phyloP scores from a whole-genome alignment of 2,113 vertebrate species.

The Saguinus imperator region DNA sequence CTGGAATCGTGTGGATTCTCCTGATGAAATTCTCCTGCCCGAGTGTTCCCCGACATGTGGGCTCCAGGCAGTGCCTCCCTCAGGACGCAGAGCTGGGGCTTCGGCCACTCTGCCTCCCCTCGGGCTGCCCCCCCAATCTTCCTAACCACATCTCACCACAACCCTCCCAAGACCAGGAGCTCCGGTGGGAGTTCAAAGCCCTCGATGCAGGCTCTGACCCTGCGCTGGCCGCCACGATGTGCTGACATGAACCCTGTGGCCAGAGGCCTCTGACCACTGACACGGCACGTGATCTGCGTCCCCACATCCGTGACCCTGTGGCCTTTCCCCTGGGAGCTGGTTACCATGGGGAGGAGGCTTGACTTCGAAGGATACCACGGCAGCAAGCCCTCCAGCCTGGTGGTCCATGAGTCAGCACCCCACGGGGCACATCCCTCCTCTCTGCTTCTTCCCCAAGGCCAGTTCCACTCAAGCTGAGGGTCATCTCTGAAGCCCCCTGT shows the following conservation, averaged over 20 bases:
- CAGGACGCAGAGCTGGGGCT: too few species aligned
- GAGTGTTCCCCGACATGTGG: background rate
- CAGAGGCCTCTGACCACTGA: background rate
- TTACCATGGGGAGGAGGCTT: background rate
- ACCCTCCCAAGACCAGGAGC: too few species aligned
- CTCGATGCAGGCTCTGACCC: background rate
- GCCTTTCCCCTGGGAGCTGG: background rate
- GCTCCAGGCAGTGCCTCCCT: too few species aligned
- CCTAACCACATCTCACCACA: background rate
- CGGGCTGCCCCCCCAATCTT: background rate
- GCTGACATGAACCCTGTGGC: background rate
- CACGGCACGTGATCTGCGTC: background rate
- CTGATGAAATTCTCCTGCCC: too few species aligned
- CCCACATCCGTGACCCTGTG: background rate
- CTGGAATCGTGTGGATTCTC: too few species aligned
- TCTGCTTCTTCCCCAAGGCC: background rate
- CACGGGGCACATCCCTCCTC: too few species aligned
- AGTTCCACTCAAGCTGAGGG: accelerated
- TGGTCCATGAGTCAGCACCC: too few species aligned
- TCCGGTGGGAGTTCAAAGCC: background rate
- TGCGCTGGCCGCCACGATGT: background rate
- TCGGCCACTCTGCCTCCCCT: background rate
- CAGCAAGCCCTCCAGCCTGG: background rate
- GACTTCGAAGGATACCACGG: background rate
- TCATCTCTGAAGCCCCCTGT: background rate